phyloP scores from a whole-genome alignment of 2,888 invertebrate species.

The Loripinus fragilis region DNA sequence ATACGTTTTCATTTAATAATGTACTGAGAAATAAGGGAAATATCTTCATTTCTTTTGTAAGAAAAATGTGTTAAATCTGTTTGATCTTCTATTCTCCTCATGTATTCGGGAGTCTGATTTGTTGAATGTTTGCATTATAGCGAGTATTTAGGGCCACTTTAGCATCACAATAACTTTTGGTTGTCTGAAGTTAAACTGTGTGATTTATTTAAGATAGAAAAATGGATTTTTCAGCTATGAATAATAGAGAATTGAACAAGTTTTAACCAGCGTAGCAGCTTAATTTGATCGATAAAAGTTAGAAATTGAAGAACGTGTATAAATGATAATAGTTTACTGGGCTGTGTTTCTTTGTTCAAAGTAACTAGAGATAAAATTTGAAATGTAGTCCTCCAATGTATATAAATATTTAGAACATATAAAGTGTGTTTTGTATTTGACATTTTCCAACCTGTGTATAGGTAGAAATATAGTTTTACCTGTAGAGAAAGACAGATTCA shows the following conservation, averaged over 20 bases:
- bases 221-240: background rate
- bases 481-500: conserved; percentile 9
- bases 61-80: too few relatives aligned
- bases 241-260: background rate
- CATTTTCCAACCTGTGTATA: conserved; percentile 15
- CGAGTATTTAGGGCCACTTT: too few relatives aligned
- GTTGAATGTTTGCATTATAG: too few relatives aligned
- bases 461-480: conserved; percentile 5
- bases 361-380: conserved; percentile 17
- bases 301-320: conserved; percentile 17
- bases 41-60: too few relatives aligned
- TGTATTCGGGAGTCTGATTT: too few relatives aligned
- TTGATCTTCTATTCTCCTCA: too few relatives aligned
- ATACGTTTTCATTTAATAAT: too few relatives aligned
- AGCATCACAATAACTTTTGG: too few relatives aligned
- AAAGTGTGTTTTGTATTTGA: conserved; percentile 18
- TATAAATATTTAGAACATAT: conserved; percentile 10
- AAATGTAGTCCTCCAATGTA: conserved; percentile 10
- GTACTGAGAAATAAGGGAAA: too few relatives aligned
- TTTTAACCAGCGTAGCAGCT: background rate
- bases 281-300: background rate
- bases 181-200: too few relatives aligned
- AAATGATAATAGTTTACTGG: conserved; percentile 18
- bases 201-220: background rate
- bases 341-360: conserved; percentile 18